Evolutionary conservation across 2,113 vertebrate species (phyloP), one percentile per base, ranked within the genome.

Genomic region (Poecilia latipinna): DNA sequence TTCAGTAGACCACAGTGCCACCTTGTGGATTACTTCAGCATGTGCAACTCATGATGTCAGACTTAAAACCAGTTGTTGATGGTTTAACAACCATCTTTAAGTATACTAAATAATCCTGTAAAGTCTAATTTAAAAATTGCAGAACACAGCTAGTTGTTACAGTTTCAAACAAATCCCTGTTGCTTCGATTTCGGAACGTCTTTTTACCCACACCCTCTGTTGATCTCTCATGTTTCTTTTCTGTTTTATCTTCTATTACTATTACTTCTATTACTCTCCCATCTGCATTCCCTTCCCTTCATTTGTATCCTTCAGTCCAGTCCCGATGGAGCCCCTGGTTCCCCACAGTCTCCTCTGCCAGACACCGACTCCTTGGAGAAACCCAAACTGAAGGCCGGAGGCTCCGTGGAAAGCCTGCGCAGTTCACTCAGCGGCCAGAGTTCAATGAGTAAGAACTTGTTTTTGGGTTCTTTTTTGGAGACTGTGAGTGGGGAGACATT

Each of bases 351-450:
- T 0, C 94, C 95, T 1, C 94, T 96, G 8, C 95, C 96, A 11
- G 96, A 97, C 80, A 82, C 94, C 0, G 96, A 97, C 88, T 95
- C 96, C 61, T 71, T 95, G 89, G 97, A 98, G 88, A 98, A 98
- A 73, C 97, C 97, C 79, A 99, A 98, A 92, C 96, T 99, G 15
- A 98, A 98, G 92, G 97, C 97, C 0, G 97, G 97, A 28, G 97
- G 98, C 28, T 99, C 97, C 0, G 97, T 99, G 22, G 97, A 99
- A 93, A 98, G 97, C 83, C 96, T 99, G 74, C 95, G 97, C 48
- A 99, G 97, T 83, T 99, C 97, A 48, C 95, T 99, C 74, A 99
- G 98, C 0, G 97, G 97, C 65, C 98, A 99, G 93, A 99, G 98
- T 87, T 99, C 98, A 12, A 98, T 99, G 97, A 99, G 97, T 98